Base-by-base conservation (phyloP, 2,113 vertebrate genomes). In the Helogale parvula region DNA sequence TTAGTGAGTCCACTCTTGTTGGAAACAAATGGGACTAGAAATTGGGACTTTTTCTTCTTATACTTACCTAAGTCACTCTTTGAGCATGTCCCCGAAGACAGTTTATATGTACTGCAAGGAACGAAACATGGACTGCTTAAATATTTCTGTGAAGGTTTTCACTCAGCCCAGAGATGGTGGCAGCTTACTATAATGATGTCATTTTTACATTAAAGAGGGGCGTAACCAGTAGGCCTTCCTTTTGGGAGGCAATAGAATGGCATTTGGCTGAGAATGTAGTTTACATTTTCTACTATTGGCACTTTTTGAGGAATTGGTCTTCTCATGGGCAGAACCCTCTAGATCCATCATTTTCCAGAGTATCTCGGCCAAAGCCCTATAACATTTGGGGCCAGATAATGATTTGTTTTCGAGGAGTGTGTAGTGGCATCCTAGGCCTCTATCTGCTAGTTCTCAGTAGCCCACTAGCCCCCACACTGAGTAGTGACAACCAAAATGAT, bases 1-100 rank as follows among this genome's bases (percentile, higher is more conserved):
- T 76, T 81, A 90, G 60, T 85, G 69, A 92, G 84, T 88, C 60
- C 21, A 63, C 65, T 95, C 72, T 90, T 92, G 25, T 92, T 41
- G n/a, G 63, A 90, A 88, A 92, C 35, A 97, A 96, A 96, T 92
- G 71, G 41, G 33, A 94, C 21, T 94, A n/a, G 63, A 97, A 89
- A 88, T 38, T 57, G 31, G 71, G 47, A 84, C 50, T 38, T 92
- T 89, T 82, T 66, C 66, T 88, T 83, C 47, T 96, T 80, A 31
- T 83, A 83, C 81, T 82, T 96, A 83, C 71, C 60, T 54, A 94
- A 77, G 52, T 96, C 25, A 63, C 45, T 54, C 27, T 52, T 38
- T 74, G 31, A 92, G 31, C 29, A 41, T 88, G 27, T 77, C 45
- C 38, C 68, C 50, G 77, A 69, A 89, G 45, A 80, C 29, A n/a